phyloP scores from a whole-genome alignment of 2,888 invertebrate genomes.

The Colletes collaris region DNA sequence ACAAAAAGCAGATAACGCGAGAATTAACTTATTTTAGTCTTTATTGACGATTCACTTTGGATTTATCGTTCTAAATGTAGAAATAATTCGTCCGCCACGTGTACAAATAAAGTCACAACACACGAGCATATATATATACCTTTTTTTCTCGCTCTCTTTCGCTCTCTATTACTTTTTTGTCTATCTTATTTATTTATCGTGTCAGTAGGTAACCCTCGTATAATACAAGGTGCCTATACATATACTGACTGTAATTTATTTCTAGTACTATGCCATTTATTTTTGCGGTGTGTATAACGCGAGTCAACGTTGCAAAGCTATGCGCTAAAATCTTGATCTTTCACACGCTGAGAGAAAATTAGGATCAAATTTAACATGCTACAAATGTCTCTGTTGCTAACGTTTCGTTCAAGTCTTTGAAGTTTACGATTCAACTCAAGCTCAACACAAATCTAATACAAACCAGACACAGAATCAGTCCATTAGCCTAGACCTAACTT shows the following conservation, averaged over 20 bases:
- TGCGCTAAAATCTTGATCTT: conserved; percentile 55
- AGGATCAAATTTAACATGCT: neutral
- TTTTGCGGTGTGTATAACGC: conserved; percentile 64
- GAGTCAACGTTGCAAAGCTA: conserved; percentile 62
- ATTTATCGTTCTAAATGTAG: no score
- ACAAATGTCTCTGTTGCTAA: neutral
- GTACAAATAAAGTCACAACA: conserved; percentile 47
- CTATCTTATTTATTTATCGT: conserved; percentile 53
- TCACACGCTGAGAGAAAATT: conserved; percentile 49
- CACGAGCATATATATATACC: conserved; percentile 40
- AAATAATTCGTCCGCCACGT: conserved; percentile 52
- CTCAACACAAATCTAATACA: no score
- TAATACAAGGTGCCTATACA: conserved; percentile 53
- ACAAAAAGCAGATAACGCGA: no score
- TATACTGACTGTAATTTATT: conserved; percentile 54
- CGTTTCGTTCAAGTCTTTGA: conserved; percentile 17
- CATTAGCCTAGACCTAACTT: no score
- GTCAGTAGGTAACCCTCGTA: conserved; percentile 63
- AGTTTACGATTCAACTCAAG: neutral
- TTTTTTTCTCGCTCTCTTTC: conserved; percentile 52
- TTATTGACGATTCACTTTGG: no score
- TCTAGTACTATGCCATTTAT: conserved; percentile 58
- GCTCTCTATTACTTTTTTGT: conserved; percentile 50
- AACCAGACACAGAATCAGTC: no score
- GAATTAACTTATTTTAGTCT: no score